Conservation (phyloP, 2,113 vertebrate species). For the Pituophis catenifer region DNA sequence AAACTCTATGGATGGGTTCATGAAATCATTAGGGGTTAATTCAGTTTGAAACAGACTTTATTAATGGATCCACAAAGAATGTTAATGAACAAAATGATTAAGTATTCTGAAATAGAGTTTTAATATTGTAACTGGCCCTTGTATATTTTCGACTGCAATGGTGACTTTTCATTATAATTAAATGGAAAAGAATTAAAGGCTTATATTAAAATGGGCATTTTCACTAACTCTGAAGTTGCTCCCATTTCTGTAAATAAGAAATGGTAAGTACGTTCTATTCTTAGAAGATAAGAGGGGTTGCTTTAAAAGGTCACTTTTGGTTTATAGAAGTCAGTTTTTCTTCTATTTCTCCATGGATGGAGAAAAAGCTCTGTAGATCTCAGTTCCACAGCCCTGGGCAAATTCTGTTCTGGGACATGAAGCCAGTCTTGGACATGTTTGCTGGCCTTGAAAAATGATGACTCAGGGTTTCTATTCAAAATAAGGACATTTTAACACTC, state of each 20-base stretch:
- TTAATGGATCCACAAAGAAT: background rate
- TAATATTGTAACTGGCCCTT: background rate
- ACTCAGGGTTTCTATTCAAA: background rate
- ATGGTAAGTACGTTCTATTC: constrained; percentile 6
- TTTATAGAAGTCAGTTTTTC: background rate
- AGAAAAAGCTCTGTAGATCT: background rate
- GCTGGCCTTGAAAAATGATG: background rate
- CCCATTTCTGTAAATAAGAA: background rate
- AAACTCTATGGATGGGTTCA: background rate
- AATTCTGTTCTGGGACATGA: background rate
- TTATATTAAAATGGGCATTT: background rate
- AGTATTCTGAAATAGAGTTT: background rate
- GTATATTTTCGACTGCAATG: background rate
- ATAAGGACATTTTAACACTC: background rate
- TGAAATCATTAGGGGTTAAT: background rate
- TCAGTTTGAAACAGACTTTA: background rate
- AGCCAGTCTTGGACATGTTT: background rate
- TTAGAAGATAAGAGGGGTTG: background rate
- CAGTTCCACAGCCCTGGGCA: background rate
- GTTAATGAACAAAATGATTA: background rate
- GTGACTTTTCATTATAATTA: background rate
- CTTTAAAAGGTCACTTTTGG: background rate
- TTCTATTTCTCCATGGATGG: background rate
- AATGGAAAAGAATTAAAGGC: background rate
- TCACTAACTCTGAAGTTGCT: background rate